A percentile compares a stretch with the other conserved stretches of the same genome.
Conservation (phyloP, 2,797 vertebrate genomes). For the Artibeus lituratus region DNA sequence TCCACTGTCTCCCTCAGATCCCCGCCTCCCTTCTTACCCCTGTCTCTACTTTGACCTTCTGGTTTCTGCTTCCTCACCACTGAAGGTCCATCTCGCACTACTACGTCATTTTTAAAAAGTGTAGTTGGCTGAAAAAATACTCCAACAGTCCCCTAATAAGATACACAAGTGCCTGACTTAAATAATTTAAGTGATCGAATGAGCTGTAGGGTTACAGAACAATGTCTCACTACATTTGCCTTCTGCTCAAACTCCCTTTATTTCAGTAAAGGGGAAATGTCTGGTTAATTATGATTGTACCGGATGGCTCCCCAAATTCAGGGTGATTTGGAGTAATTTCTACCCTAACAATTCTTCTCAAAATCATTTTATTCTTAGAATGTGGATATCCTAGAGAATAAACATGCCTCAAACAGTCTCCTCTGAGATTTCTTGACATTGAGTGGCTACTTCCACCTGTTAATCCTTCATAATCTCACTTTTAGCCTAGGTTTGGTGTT, state of each 20-base stretch:
- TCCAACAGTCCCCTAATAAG: neutral
- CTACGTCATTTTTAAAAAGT: neutral
- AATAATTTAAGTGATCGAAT: neutral
- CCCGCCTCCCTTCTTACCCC: neutral
- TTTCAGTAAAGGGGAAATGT: neutral
- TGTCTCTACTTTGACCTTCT: neutral
- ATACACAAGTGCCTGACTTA: neutral
- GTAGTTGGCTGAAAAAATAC: neutral
- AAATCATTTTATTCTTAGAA: neutral
- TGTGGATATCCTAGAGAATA: slow-evolving; percentile 35
- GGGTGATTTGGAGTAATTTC: neutral
- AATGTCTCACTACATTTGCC: neutral
- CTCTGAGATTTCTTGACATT: slow-evolving; percentile 37
- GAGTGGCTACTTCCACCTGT: neutral
- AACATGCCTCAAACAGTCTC: neutral
- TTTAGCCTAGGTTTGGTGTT: slow-evolving; percentile 35
- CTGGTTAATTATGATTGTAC: neutral
- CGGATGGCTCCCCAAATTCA: neutral
- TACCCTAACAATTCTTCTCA: neutral
- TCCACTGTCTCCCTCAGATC: neutral
- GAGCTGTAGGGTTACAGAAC: neutral
- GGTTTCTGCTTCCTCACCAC: neutral
- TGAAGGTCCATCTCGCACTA: neutral
- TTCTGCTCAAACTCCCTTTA: neutral
- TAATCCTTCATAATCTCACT: slow-evolving; percentile 42